phyloP scores from a whole-genome alignment of 2,113 vertebrate species.

The Dicrurus megarhynchus region DNA sequence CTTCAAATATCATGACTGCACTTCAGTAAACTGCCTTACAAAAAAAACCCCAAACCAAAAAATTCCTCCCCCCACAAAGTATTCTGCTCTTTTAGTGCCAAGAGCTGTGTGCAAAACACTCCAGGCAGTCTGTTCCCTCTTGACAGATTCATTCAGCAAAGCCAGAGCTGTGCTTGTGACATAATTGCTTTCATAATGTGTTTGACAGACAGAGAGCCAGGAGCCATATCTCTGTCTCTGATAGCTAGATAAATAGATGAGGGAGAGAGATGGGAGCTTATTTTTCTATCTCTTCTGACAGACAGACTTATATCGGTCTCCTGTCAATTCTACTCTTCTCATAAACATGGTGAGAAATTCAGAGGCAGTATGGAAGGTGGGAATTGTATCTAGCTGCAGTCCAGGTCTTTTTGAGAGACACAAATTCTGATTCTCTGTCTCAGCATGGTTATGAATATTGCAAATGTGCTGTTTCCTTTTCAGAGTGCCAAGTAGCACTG shows the following conservation, averaged over 20 bases:
- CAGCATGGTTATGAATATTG: background rate
- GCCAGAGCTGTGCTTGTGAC: slow-evolving; percentile 38
- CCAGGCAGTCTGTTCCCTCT: slow-evolving; percentile 27
- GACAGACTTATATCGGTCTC: slow-evolving; percentile 9
- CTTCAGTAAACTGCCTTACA: background rate
- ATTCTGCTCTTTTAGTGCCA: slow-evolving; percentile 44
- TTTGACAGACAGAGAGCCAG: slow-evolving; percentile 44
- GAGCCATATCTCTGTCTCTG: slow-evolving; percentile 22
- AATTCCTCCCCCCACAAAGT: background rate
- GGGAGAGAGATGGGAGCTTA: background rate
- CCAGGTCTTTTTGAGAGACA: background rate
- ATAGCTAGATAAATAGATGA: slow-evolving; percentile 28
- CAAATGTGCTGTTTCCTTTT: background rate
- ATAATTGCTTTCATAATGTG: slow-evolving; percentile 52
- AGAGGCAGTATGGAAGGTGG: background rate
- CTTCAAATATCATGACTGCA: background rate
- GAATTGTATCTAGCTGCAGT: background rate
- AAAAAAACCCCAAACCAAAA: background rate
- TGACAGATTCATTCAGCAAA: slow-evolving; percentile 62
- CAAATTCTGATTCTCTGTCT: background rate
- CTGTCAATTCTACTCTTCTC: slow-evolving; percentile 21
- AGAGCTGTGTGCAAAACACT: slow-evolving; percentile 43
- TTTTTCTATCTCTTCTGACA: slow-evolving; percentile 18
- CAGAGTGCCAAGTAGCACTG: background rate
- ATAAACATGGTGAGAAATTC: background rate